These are phyloP conservation scores for Tetanocera ferruginea DNA, from an alignment of 2,888 invertebrate genomes.

Conservation along the genomic window DNA sequence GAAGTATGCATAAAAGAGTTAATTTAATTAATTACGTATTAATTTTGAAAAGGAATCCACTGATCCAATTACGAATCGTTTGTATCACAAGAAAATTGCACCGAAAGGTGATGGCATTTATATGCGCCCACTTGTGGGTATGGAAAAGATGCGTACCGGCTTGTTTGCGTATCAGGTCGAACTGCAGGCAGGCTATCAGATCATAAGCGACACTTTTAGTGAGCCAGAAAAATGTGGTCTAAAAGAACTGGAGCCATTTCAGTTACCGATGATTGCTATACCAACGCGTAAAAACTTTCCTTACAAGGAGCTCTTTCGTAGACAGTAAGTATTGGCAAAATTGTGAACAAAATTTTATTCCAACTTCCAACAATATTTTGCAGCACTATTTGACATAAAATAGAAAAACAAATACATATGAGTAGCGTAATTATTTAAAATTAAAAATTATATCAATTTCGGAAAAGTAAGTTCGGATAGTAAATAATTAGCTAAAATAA, in stretches of 20 bases:
- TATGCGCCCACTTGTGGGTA: constrained; percentile 72
- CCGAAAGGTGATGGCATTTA: constrained; percentile 73
- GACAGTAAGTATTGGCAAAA: constrained; percentile 56
- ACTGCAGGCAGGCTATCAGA: constrained; percentile 73
- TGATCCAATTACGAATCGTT: constrained; percentile 71
- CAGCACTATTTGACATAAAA: too few relatives aligned
- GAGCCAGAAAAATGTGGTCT: constrained; percentile 77
- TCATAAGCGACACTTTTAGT: constrained; percentile 74
- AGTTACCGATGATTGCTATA: constrained; percentile 73
- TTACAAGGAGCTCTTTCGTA: constrained; percentile 73
- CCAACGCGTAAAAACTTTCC: constrained; percentile 73
- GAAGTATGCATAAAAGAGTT: not conserved
- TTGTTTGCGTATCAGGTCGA: constrained; percentile 76
- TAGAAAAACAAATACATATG: too few relatives aligned
- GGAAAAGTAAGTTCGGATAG: too few relatives aligned
- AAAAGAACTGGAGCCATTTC: constrained; percentile 74
- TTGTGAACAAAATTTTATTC: too few relatives aligned
- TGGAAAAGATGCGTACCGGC: constrained; percentile 72
- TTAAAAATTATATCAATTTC: too few relatives aligned
- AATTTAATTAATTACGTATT: too few relatives aligned
- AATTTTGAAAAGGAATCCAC: constrained; percentile 71
- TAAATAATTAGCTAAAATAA: too few relatives aligned
- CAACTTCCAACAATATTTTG: too few relatives aligned
- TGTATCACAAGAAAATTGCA: constrained; percentile 73
- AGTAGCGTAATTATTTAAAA: too few relatives aligned